Conservation (phyloP, 2,888 invertebrate genomes). For the Xestoiulus laeticollis region DNA sequence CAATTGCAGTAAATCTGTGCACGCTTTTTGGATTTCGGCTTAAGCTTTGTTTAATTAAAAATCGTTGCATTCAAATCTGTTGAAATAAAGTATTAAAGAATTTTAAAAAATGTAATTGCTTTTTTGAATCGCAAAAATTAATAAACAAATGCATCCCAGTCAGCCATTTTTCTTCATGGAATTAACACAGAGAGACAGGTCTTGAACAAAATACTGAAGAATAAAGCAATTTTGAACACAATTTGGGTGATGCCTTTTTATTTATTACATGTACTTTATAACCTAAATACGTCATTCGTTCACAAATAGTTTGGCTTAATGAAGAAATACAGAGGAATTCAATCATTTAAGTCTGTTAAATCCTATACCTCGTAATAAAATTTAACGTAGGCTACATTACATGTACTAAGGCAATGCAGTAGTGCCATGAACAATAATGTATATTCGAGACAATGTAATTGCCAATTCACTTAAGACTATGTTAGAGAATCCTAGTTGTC, state of each 20-base stretch:
- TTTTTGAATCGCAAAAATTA: background rate
- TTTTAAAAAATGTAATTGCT: background rate
- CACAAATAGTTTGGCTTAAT: too few relatives aligned
- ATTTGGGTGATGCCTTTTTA: background rate
- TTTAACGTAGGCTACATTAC: too few relatives aligned
- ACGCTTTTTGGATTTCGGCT: background rate
- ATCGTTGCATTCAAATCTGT: background rate
- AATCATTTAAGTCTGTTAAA: too few relatives aligned
- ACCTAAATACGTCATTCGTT: background rate
- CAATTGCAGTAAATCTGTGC: background rate
- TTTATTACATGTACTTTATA: background rate
- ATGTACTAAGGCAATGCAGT: too few relatives aligned
- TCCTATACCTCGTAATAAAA: too few relatives aligned
- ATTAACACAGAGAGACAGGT: background rate
- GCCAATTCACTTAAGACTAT: too few relatives aligned
- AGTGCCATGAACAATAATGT: too few relatives aligned
- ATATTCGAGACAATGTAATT: too few relatives aligned
- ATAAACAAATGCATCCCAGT: background rate
- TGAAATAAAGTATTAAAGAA: background rate
- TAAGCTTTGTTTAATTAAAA: conserved; percentile 18
- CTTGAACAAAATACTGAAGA: background rate
- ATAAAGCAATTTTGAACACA: conserved; percentile 29
- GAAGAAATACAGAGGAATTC: too few relatives aligned
- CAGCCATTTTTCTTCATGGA: background rate
- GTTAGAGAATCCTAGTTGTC: too few relatives aligned